A percentile compares a stretch with the other conserved stretches of the same genome.
Conservation (phyloP, 2,888 invertebrate species). For the Tachina fera region DNA sequence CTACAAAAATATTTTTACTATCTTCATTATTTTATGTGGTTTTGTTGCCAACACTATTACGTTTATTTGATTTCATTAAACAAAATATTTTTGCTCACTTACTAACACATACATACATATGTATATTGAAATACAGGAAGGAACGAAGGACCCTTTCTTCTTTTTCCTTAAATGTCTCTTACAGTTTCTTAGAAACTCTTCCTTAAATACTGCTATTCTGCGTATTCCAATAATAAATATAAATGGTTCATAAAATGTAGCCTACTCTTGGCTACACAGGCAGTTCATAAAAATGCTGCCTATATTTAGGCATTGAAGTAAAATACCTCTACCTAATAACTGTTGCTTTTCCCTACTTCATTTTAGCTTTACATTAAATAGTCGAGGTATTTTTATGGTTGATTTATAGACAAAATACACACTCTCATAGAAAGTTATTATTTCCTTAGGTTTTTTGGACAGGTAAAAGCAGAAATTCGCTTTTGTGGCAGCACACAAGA, state of each 20-base stretch:
- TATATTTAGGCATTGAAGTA: slow-evolving; percentile 47
- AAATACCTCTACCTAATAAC: slow-evolving; percentile 53
- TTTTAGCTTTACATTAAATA: slow-evolving; percentile 33
- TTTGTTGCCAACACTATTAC: slow-evolving; percentile 48
- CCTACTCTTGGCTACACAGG: slow-evolving; percentile 31
- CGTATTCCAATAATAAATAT: not conserved
- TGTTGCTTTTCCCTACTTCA: slow-evolving; percentile 46
- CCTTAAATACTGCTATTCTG: not conserved
- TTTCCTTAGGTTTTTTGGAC: not conserved
- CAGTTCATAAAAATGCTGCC: slow-evolving; percentile 34
- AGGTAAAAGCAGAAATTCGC: slow-evolving; percentile 29
- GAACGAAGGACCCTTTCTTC: not conserved
- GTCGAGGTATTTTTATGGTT: slow-evolving; percentile 55
- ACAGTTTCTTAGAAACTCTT: slow-evolving; percentile 3
- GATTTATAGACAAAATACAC: slow-evolving; percentile 53
- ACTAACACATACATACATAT: not conserved
- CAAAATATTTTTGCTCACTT: slow-evolving; percentile 3
- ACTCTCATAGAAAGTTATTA: not conserved
- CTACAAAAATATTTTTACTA: not conserved
- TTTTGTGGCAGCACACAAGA: slow-evolving; percentile 35
- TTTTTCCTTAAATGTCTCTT: slow-evolving; percentile 36
- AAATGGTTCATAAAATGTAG: slow-evolving; percentile 25
- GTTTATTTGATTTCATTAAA: slow-evolving; percentile 65
- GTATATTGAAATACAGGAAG: not conserved
- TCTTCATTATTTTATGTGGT: slow-evolving; percentile 47